Evolutionary conservation across 2,797 vertebrate genomes (phyloP).

Genomic region (Pseudochirops cupreus): DNA sequence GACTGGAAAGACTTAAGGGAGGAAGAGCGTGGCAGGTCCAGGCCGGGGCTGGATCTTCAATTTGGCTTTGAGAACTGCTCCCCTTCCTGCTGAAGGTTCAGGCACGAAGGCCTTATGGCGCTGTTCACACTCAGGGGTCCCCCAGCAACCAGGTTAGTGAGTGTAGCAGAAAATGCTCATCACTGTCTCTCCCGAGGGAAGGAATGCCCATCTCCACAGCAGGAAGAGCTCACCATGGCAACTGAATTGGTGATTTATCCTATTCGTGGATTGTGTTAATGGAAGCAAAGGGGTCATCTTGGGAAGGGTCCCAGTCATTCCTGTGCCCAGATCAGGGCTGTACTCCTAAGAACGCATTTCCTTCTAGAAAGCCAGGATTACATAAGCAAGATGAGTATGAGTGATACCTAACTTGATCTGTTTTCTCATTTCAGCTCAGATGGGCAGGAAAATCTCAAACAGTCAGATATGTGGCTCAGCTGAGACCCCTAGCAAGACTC

Average conservation of each 20-base stretch:
- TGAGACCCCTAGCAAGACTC: neutral
- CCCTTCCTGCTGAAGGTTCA: neutral
- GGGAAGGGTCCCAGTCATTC: neutral
- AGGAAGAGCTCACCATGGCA: neutral
- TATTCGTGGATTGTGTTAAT: neutral
- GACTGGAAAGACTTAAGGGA: neutral
- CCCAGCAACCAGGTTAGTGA: neutral
- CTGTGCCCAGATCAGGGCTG: neutral
- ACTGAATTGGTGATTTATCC: neutral
- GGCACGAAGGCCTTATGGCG: neutral
- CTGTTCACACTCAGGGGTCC: neutral
- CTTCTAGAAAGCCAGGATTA: neutral
- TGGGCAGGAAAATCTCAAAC: neutral
- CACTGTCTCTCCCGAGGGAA: neutral
- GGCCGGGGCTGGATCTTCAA: neutral
- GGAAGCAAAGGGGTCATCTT: neutral
- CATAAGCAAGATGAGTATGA: neutral
- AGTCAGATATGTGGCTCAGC: neutral
- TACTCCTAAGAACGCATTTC: neutral
- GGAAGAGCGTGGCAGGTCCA: neutral
- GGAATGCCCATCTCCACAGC: neutral
- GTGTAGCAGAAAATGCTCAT: neutral
- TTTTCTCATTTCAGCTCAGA: constrained; percentile 58
- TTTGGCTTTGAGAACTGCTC: neutral
- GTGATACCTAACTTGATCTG: accelerated